Percentiles rank a stretch among this genome's conserved stretches.
phyloP scores from a whole-genome alignment of 2,888 invertebrate species.

The Stenodema calcarata region DNA sequence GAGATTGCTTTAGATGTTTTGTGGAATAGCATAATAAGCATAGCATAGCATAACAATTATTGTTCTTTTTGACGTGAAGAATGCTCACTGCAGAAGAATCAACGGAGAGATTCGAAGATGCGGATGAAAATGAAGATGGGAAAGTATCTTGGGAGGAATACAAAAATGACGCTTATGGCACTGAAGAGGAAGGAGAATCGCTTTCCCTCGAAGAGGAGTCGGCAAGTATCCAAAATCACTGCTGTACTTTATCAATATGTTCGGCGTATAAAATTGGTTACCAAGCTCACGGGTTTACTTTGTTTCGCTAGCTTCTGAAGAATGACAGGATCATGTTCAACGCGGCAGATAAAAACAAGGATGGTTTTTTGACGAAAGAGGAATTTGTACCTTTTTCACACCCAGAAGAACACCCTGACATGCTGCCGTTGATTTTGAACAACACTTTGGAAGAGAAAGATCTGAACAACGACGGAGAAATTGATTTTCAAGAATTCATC shows the following conservation, averaged over 20 bases:
- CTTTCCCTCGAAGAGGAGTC: slow-evolving; percentile 50
- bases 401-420: slow-evolving; percentile 90
- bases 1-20: no score
- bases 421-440: slow-evolving; percentile 79
- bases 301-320: slow-evolving; percentile 66
- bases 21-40: no score
- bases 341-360: slow-evolving; percentile 82
- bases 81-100: slow-evolving; percentile 88
- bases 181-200: slow-evolving; percentile 60
- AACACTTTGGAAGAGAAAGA: slow-evolving; percentile 90
- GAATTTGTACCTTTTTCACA: slow-evolving; percentile 91
- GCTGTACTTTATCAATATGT: no score
- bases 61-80: slow-evolving; percentile 64
- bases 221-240: slow-evolving; percentile 7
- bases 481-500: slow-evolving; percentile 85
- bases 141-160: slow-evolving; percentile 89
- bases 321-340: slow-evolving; percentile 88
- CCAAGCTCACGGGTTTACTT: neutral
- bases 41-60: no score
- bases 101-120: slow-evolving; percentile 80
- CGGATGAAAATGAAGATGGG: slow-evolving; percentile 84
- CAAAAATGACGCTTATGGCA: slow-evolving; percentile 83
- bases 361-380: slow-evolving; percentile 74
- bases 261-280: no score
- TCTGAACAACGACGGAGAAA: slow-evolving; percentile 78